A percentile compares a stretch with the other conserved stretches of the same genome.
Evolutionary conservation across 2,888 invertebrate genomes (phyloP).

Genomic region (Caenorhabditis uteleia): DNA sequence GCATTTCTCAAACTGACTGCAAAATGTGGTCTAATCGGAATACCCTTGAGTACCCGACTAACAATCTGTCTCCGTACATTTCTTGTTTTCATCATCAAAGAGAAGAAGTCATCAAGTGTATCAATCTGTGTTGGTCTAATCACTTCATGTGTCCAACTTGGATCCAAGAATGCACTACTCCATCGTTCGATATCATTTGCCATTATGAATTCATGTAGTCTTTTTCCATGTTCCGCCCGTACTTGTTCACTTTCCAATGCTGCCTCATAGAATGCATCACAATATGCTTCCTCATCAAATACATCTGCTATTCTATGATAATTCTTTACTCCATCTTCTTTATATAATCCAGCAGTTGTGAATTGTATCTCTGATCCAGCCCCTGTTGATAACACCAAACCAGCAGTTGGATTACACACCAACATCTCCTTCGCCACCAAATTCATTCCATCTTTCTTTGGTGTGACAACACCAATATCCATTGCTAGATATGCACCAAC

Average conservation of each 20-base stretch:
- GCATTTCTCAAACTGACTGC: slow-evolving; percentile 66
- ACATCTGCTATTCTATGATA: slow-evolving; percentile 66
- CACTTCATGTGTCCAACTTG: slow-evolving; percentile 68
- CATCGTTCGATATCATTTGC: slow-evolving; percentile 67
- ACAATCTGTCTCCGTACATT: slow-evolving; percentile 68
- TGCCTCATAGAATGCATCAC: slow-evolving; percentile 60
- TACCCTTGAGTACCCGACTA: slow-evolving; percentile 67
- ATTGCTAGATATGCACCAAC: slow-evolving; percentile 69
- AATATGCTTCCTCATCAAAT: slow-evolving; percentile 53
- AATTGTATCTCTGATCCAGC: slow-evolving; percentile 69
- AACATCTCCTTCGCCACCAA: slow-evolving; percentile 69
- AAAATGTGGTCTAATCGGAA: slow-evolving; percentile 67
- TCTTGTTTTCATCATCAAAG: slow-evolving; percentile 67
- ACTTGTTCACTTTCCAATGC: slow-evolving; percentile 56
- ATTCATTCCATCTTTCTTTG: slow-evolving; percentile 69
- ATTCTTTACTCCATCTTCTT: slow-evolving; percentile 60
- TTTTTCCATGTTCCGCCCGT: slow-evolving; percentile 56
- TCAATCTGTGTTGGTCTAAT: slow-evolving; percentile 53
- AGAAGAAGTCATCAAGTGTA: slow-evolving; percentile 68
- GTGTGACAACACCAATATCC: slow-evolving; percentile 69
- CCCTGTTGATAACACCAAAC: slow-evolving; percentile 66
- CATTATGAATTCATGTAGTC: slow-evolving; percentile 66
- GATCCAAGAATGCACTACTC: slow-evolving; percentile 57
- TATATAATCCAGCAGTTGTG: slow-evolving; percentile 65
- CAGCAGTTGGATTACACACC: slow-evolving; percentile 67